Base-by-base conservation (phyloP, 2,797 vertebrate genomes). In the Catamblyrhynchus diadema region DNA sequence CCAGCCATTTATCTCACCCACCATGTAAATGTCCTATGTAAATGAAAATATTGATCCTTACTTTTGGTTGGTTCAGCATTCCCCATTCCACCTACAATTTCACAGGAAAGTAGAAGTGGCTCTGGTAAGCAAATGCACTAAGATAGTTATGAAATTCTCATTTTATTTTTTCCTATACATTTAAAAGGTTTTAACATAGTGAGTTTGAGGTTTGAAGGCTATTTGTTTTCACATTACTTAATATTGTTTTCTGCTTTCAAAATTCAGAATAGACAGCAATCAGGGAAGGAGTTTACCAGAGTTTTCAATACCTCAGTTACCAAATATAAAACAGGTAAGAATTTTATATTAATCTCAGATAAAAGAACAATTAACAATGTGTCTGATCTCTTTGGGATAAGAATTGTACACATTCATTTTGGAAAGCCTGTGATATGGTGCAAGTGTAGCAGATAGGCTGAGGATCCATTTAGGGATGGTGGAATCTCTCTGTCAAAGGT, bases 21-120 rank as follows among this genome's bases (percentile, higher is more conserved):
- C 60, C 65, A 92, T 69, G 74, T 93, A 86, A 93, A 90, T 77
- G 67, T 78, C 86, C 81, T 73, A 66, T 91, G 60, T 66, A 86
- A 92, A 96, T 94, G 84, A 90, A 90, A 96, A 79, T 96, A 95
- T 81, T 72, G 94, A 94, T 93, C 59, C 23, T 74, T 78, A 39
- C 9, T 81, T 77, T 92, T 78, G 66, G 27, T 90, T 69, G 42
- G 45, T 78, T 95, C 65, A 75, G 64, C 64, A 80, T 82, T 87
- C 64, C 12, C 35, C 19, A 30, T 85, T 86, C 32, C 21, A 53
- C 19, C 41, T 87, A 85, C 67, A 81, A 73, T 81, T 88, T 87
- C 33, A 64, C 27, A 47, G 13, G 48, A 33, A 64, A 56, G 15
- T 37, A 62, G 50, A 73, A 86, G 24, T 44, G 23, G 10, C 9